Percentiles rank a stretch among this genome's conserved stretches.
phyloP scores from a whole-genome alignment of 2,888 invertebrate species.

The Philhelius pedissequus region DNA sequence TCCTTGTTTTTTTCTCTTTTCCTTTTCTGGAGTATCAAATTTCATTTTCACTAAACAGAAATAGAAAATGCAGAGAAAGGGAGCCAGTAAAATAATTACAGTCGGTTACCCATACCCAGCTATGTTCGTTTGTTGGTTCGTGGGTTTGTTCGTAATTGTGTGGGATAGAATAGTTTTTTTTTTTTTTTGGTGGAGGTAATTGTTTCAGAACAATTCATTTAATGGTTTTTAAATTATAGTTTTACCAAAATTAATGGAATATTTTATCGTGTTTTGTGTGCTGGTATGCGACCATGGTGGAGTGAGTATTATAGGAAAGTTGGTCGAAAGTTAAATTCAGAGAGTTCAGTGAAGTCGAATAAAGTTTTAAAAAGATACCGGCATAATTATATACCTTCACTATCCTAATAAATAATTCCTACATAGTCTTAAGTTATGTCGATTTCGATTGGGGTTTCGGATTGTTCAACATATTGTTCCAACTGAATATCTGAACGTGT shows the following conservation, averaged over 20 bases:
- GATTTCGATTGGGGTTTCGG: too few relatives aligned
- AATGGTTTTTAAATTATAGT: slow-evolving; percentile 41
- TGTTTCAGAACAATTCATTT: slow-evolving; percentile 32
- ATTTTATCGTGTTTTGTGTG: not conserved
- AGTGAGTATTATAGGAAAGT: too few relatives aligned
- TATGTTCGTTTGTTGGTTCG: too few relatives aligned
- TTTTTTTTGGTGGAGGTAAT: slow-evolving; percentile 6
- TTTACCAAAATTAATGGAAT: slow-evolving; percentile 22
- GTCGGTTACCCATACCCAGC: slow-evolving; percentile 32
- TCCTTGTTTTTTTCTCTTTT: not conserved
- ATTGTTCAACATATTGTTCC: too few relatives aligned
- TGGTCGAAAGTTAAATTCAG: not conserved
- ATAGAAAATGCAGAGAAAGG: slow-evolving; percentile 1
- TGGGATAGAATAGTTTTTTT: not conserved
- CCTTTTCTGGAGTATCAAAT: slow-evolving; percentile 17
- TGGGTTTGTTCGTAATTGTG: slow-evolving; percentile 1
- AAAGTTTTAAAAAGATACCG: too few relatives aligned
- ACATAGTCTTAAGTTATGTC: too few relatives aligned
- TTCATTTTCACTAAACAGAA: slow-evolving; percentile 31
- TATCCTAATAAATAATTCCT: too few relatives aligned
- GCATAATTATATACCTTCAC: too few relatives aligned
- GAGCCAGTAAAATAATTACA: slow-evolving; percentile 1
- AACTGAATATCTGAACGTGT: too few relatives aligned
- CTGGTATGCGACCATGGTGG: too few relatives aligned
- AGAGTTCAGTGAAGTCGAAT: too few relatives aligned